Base-by-base conservation (phyloP, 2,113 vertebrate species). In the Geothlypis trichas region DNA sequence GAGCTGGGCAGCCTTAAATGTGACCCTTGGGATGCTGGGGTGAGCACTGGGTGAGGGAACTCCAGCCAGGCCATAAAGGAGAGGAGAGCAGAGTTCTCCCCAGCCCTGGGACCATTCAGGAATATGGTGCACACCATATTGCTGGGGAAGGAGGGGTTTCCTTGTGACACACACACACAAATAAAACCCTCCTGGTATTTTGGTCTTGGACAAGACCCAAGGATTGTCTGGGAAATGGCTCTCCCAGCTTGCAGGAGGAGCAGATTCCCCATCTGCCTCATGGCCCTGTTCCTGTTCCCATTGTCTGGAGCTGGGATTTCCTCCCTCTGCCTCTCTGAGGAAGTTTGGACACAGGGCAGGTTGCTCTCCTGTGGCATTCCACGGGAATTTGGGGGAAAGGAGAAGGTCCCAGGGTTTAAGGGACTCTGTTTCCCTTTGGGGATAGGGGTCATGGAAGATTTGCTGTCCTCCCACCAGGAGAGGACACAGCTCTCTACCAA, bases 351-450 rank as follows among this genome's bases (percentile, higher is more conserved):
- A 5, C 61, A 42, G 52, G 72, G 15, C 51, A 51, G 42, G 11
- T 91, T 66, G 78, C 76, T 79, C 93, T 94, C 90, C 96, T 78
- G 85, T 57, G 93, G 90, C 72, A 51, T 62, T 30, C n/a, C 54
- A 26, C 58, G 63, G 81, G 11, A 86, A 19, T 44, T 1, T 35
- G 88, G 73, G 83, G 28, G 69, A 35, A 59, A 75, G 67, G 39
- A 86, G 87, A 54, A 80, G 76, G 35, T 51, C 37, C 44, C 20
- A 7, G 66, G 49, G 2, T 23, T 59, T 35, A 4, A 16, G 13
- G 20, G 23, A 21, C 23, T 35, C 44, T 9, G 47, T 18, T 69
- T 68, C 35, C 79, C 35, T 13, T 11, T 35, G 18, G 7, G 12
- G 46, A 37, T 37, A 10, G 37, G 13, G 28, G 5, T 3, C 7